phyloP scores from a whole-genome alignment of 2,888 invertebrate species.

The Leptinotarsa peninsularis region DNA sequence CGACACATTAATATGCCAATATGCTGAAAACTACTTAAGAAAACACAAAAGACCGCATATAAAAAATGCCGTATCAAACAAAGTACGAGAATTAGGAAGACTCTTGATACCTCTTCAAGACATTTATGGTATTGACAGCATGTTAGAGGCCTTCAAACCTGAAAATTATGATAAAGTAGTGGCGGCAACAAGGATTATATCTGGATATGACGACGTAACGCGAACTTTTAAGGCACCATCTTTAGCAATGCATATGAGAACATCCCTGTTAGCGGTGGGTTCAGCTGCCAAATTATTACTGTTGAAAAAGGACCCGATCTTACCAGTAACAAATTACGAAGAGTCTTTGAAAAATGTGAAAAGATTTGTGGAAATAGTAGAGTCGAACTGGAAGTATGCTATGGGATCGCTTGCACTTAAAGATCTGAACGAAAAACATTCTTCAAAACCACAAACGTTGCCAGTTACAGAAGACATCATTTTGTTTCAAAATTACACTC shows the following conservation, averaged over 20 bases:
- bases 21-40: conserved; percentile 49
- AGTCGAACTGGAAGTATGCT: conserved; percentile 47
- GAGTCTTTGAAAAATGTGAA: conserved; percentile 42
- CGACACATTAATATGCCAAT: conserved; percentile 48
- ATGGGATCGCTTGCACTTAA: conserved; percentile 35
- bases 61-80: conserved; percentile 47
- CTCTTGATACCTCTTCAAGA: conserved; percentile 46
- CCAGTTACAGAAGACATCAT: conserved; percentile 48
- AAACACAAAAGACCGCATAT: conserved; percentile 52
- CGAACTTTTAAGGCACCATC: conserved; percentile 46
- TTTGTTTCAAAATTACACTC: conserved; percentile 44
- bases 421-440: conserved; percentile 48
- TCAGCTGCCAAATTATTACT: conserved; percentile 42
- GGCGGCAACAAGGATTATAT: conserved; percentile 37
- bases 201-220: conserved; percentile 41
- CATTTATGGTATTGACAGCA: conserved; percentile 35
- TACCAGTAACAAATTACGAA: conserved; percentile 40
- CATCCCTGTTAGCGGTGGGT: conserved; percentile 43
- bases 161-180: conserved; percentile 43
- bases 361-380: conserved; percentile 41
- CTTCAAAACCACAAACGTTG: conserved; percentile 41
- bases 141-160: conserved; percentile 37
- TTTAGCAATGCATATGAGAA: conserved; percentile 47
- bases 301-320: conserved; percentile 42
- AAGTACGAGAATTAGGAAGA: conserved; percentile 50